Evolutionary conservation across 2,797 vertebrate species (phyloP), one percentile per base, ranked within the genome.

Genomic region (Ispidina lecontei): DNA sequence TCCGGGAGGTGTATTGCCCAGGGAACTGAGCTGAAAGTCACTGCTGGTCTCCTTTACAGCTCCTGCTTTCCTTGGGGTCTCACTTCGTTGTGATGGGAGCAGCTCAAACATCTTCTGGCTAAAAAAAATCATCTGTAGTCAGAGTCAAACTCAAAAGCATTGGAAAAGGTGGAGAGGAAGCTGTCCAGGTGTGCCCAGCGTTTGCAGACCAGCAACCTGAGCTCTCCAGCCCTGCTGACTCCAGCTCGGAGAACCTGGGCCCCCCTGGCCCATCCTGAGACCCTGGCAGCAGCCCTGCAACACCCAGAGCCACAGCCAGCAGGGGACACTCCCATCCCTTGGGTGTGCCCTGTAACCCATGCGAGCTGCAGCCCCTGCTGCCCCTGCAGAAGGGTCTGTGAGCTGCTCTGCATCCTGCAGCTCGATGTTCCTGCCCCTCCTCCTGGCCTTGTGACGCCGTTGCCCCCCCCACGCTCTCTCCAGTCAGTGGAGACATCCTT

Each of bases 401-500:
- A 71, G 65, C 49, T 1, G 1, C 37, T 83, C 41, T 33, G 59
- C 31, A 7, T 62, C n/a, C 5, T 6, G 47, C 49, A 79, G 55
- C 47, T 33, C 5, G 11, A 19, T 33, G 29, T 43, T 26, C 41
- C 28, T 82, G 44, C n/a, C 54, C 12, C 3, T 33, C 4, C 0
- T 39, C 19, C 9, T 58, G 54, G 33, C 67, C 28, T 12, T 52
- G 37, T 0, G 2, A 33, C 8, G 56, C 51, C 3, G 4, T 26
- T 12, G 21, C 7, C 15, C 43, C 37, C 37, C 14, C 3, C 0
- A 0, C 0, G 0, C 6, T 6, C 29, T 56, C 39, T 52, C 47
- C 56, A 29, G 69, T 39, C 37, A 60, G 72, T 14, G 22, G 46
- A 47, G 46, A 47, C 46, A 47, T 47, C 44, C 37, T 39, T 46